A percentile compares a stretch with the other conserved stretches of the same genome.
Evolutionary conservation across 2,113 vertebrate genomes (phyloP).

Genomic region (Bambusicola thoracicus): DNA sequence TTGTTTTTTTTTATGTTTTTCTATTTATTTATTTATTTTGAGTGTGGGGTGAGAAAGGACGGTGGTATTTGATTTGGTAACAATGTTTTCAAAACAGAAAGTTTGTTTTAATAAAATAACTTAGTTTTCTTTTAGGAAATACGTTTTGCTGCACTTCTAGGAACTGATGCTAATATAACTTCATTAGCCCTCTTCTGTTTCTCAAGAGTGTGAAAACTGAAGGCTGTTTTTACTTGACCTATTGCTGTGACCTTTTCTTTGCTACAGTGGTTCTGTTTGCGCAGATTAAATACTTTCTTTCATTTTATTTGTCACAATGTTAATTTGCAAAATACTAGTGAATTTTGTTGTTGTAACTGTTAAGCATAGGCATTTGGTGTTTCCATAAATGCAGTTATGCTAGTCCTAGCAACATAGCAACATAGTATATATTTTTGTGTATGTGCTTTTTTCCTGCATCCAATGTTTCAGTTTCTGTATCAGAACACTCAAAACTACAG

Average conservation of each 20-base stretch:
- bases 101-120: not conserved
- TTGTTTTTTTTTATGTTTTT: too few relatives aligned
- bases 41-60: not conserved
- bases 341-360: not conserved
- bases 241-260: not conserved
- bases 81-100: not conserved
- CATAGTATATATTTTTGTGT: not conserved
- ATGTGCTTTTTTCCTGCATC: not conserved
- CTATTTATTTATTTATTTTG: not conserved
- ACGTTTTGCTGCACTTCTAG: not conserved
- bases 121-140: not conserved
- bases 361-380: not conserved
- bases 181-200: not conserved
- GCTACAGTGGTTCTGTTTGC: not conserved
- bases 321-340: not conserved
- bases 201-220: not conserved
- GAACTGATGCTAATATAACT: not conserved
- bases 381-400: not conserved
- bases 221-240: not conserved
- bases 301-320: not conserved
- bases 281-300: not conserved
- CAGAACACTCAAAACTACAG: not conserved
- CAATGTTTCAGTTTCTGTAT: not conserved
- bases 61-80: not conserved
- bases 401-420: not conserved